Base-by-base conservation (phyloP, 2,797 vertebrate genomes). In the Crypturellus tataupa region DNA sequence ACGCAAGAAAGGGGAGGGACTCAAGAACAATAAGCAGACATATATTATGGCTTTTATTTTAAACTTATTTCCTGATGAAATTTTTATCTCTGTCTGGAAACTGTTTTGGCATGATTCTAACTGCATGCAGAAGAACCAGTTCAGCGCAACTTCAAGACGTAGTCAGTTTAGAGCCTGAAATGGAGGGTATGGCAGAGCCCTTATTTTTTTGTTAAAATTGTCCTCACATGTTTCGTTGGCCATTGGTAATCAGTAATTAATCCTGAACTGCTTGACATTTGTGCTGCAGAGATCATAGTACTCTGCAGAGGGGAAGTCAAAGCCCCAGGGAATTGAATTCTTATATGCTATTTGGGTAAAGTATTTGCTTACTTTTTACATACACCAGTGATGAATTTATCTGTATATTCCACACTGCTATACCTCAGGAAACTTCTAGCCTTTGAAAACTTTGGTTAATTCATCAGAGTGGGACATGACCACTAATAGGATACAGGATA, bases 381-480 rank as follows among this genome's bases (percentile, higher is more conserved):
- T 15, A 56, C 15, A 67, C 53, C 35, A 29, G 0, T 58, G 73
- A 60, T 88, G 80, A 94, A 91, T 82, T 79, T 84, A 55, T 15
- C 90, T 79, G 20, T 24, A 78, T 80, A 72, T 73, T 79, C 59
- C 15, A 91, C 3, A 1, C 27, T 84, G 64, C 60, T 56, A 7
- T 79, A 77, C 83, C 77, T 78, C 83, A 70, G 80, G 67, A 73
- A 70, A 9, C 70, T 94, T 64, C 78, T 56, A 85, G 76, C 31
- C 49, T 94, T 79, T 64, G 49, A 93, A 81, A 94, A 35, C 56
- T 68, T 75, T 67, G 68, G 4, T 49, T 47, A 27, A 53, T 80
- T 81, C 75, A 92, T 77, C 67, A 27, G 15, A 73, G 56, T 83
- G 44, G 94, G 80, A 82, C 25, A 77, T 71, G 75, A 91, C 59